Conservation (phyloP, 2,888 invertebrate genomes). For the Archaeoteleia sp. region DNA sequence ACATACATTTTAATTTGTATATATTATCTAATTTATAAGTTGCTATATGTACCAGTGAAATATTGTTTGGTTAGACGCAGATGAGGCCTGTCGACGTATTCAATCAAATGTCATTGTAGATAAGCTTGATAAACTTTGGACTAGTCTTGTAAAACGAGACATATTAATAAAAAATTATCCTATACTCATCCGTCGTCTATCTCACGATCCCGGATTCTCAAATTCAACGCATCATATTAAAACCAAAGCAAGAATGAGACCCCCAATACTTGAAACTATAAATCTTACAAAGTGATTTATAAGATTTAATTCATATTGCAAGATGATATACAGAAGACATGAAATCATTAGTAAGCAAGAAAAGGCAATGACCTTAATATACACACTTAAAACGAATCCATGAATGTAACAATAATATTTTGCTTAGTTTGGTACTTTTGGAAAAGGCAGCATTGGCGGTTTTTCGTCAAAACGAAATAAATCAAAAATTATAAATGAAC, state of each 20-base stretch:
- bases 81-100: slow-evolving; percentile 11
- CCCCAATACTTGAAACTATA: neutral
- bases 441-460: no score
- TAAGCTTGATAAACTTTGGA: slow-evolving; percentile 61
- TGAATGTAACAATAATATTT: slow-evolving; percentile 19
- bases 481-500: neutral
- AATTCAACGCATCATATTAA: slow-evolving; percentile 24
- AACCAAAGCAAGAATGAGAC: slow-evolving; percentile 5
- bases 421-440: neutral
- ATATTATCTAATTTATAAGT: no score
- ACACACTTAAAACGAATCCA: slow-evolving; percentile 9
- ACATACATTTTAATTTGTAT: no score
- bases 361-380: slow-evolving; percentile 23
- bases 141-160: slow-evolving; percentile 34
- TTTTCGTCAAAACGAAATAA: slow-evolving; percentile 2
- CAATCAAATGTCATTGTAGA: slow-evolving; percentile 22
- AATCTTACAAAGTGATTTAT: neutral
- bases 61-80: slow-evolving; percentile 6
- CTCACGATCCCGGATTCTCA: slow-evolving; percentile 37
- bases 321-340: neutral
- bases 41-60: no score
- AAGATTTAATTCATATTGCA: neutral
- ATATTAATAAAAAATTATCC: slow-evolving; percentile 51
- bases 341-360: slow-evolving; percentile 2
- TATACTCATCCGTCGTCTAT: slow-evolving; percentile 27